phyloP scores from a whole-genome alignment of 2,888 invertebrate species.

The Arctia plantaginis region DNA sequence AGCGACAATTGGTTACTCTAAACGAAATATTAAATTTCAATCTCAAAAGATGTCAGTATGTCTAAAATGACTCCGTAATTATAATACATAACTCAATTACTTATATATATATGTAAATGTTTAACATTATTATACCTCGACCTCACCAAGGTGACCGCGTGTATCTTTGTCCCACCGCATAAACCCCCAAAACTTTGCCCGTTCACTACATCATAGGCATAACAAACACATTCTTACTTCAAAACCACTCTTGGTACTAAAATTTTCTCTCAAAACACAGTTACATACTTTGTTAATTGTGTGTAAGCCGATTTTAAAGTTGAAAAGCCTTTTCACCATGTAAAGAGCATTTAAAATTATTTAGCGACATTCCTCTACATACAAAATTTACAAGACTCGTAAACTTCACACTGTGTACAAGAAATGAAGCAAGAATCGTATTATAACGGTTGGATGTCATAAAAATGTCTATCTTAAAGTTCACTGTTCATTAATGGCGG shows the following conservation, averaged over 20 bases:
- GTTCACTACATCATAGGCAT: conserved; percentile 6
- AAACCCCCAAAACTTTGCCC: not conserved
- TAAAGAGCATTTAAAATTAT: conserved; percentile 26
- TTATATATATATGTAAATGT: too few relatives aligned
- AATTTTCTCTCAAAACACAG: conserved; percentile 18
- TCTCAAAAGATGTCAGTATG: too few relatives aligned
- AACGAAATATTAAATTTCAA: too few relatives aligned
- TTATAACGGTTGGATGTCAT: conserved; percentile 47
- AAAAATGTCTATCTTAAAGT: conserved; percentile 67
- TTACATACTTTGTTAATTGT: conserved; percentile 28
- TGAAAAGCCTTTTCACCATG: conserved; percentile 23
- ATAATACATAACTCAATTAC: not conserved
- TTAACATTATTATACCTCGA: not conserved
- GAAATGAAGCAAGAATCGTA: conserved; percentile 27
- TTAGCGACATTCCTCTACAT: conserved; percentile 5
- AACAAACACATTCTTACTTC: conserved; percentile 19
- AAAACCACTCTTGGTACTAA: conserved; percentile 19
- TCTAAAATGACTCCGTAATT: too few relatives aligned
- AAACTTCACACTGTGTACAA: conserved; percentile 18
- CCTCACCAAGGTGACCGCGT: not conserved
- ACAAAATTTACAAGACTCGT: conserved; percentile 18
- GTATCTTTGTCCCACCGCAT: conserved; percentile 1
- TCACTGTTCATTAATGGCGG: conserved; percentile 67
- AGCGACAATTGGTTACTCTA: too few relatives aligned
- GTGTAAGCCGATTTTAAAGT: conserved; percentile 42